These are phyloP conservation scores for Oscheius sp. DNA, from an alignment of 2,888 invertebrate species.

Conservation along the genomic window DNA sequence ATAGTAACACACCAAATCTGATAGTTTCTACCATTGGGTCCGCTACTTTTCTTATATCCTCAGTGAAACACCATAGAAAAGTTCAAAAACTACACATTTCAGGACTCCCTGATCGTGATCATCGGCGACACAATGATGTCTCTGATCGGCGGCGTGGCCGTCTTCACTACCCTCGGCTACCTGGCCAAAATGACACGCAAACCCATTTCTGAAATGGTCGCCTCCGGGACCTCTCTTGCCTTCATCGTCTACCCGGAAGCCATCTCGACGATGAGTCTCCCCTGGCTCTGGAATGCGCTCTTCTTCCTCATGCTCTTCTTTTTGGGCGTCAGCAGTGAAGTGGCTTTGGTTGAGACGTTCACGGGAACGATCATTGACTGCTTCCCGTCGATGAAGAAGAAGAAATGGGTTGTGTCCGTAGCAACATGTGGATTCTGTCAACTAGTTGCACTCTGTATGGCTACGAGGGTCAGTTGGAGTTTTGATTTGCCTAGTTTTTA, in stretches of 20 bases:
- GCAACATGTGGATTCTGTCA: slow-evolving; percentile 18
- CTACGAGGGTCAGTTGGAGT: slow-evolving; percentile 25
- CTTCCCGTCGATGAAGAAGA: slow-evolving; percentile 21
- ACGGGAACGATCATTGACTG: slow-evolving; percentile 31
- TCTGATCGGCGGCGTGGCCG: slow-evolving; percentile 58
- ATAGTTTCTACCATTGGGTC: no score
- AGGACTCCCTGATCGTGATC: slow-evolving; percentile 65
- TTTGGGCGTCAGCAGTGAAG: slow-evolving; percentile 71
- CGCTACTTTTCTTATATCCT: no score
- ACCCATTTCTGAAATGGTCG: slow-evolving; percentile 45
- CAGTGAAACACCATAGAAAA: not conserved
- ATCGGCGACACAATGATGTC: slow-evolving; percentile 63
- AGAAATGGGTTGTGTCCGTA: slow-evolving; percentile 24
- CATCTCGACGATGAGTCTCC: slow-evolving; percentile 71
- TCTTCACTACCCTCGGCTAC: slow-evolving; percentile 60
- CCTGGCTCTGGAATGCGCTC: slow-evolving; percentile 74
- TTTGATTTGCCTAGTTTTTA: not conserved
- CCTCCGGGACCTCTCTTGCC: slow-evolving; percentile 74
- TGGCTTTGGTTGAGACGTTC: slow-evolving; percentile 43
- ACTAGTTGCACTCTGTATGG: slow-evolving; percentile 25
- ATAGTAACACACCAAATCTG: no score
- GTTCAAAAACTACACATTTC: not conserved
- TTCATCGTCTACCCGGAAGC: slow-evolving; percentile 75
- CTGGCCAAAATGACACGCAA: slow-evolving; percentile 39
- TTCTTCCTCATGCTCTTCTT: slow-evolving; percentile 75